phyloP scores from a whole-genome alignment of 2,113 vertebrate species.

The Cynocephalus volans region DNA sequence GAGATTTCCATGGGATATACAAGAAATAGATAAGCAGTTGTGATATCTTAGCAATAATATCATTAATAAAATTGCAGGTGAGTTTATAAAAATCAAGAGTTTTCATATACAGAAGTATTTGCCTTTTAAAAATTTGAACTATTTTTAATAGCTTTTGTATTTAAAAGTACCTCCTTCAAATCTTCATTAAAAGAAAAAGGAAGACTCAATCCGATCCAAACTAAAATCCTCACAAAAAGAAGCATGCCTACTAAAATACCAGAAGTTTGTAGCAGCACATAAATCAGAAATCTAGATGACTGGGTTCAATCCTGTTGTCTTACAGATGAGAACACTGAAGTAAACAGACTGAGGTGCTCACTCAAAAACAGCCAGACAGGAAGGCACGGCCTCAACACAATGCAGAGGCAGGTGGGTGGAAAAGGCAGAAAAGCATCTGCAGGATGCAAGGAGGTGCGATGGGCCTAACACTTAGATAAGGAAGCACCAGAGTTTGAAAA shows the following conservation, averaged over 20 bases:
- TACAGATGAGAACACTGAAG: background rate
- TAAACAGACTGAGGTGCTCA: background rate
- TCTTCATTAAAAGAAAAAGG: conserved; percentile 25
- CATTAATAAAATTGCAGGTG: too few species aligned
- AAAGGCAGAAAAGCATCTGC: background rate
- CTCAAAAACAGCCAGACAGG: background rate
- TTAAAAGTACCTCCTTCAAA: background rate
- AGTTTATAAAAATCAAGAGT: too few species aligned
- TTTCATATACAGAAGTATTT: too few species aligned
- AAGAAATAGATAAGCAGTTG: too few species aligned
- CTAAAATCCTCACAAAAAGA: conserved; percentile 31
- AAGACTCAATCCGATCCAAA: background rate
- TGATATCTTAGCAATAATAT: too few species aligned
- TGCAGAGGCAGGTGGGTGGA: background rate
- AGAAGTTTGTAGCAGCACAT: background rate
- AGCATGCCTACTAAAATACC: background rate
- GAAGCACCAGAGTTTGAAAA: too few species aligned
- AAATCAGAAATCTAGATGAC: background rate
- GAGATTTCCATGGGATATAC: too few species aligned
- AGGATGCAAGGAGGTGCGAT: too few species aligned
- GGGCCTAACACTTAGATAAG: too few species aligned
- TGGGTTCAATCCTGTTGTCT: background rate
- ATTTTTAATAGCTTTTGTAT: background rate
- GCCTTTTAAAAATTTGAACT: too few species aligned
- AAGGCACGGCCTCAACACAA: background rate